phyloP scores from a whole-genome alignment of 2,888 invertebrate species.

The Tortrix viridana region DNA sequence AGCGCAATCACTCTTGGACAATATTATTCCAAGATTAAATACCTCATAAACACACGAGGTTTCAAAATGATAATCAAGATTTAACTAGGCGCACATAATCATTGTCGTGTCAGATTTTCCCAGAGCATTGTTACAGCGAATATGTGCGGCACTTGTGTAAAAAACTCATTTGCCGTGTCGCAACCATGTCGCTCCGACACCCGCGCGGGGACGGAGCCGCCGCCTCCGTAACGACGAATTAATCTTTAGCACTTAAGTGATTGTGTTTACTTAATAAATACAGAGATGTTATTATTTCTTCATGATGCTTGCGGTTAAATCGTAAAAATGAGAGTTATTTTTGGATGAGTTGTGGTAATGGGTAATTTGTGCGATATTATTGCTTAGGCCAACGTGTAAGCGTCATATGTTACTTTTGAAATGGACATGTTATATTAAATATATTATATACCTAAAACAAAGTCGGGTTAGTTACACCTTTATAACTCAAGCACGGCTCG shows the following conservation, averaged over 20 bases:
- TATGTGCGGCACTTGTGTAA: constrained; percentile 68
- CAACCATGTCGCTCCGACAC: constrained; percentile 50
- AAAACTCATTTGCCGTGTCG: constrained; percentile 65
- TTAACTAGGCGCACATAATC: constrained; percentile 55
- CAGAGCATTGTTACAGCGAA: constrained; percentile 69
- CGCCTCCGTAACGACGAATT: constrained; percentile 17
- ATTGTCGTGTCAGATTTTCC: constrained; percentile 67
- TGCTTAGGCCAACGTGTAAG: neutral
- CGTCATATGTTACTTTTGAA: neutral
- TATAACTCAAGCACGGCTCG: too few relatives aligned
- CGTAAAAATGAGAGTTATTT: constrained; percentile 18
- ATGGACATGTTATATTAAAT: neutral
- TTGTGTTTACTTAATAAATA: constrained; percentile 25
- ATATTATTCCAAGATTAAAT: constrained; percentile 36
- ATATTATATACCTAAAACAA: too few relatives aligned
- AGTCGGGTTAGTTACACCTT: too few relatives aligned
- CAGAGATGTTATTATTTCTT: constrained; percentile 15
- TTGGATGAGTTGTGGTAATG: constrained; percentile 14
- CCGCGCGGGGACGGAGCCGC: constrained; percentile 21
- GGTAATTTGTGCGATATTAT: neutral
- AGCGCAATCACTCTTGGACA: constrained; percentile 5
- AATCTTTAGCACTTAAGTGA: constrained; percentile 19
- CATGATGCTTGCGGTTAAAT: constrained; percentile 22
- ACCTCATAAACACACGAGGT: constrained; percentile 51
- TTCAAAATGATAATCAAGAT: constrained; percentile 67